These are phyloP conservation scores for Drosophila mimetica DNA, from an alignment of 2,888 invertebrate genomes.

Conservation along the genomic window DNA sequence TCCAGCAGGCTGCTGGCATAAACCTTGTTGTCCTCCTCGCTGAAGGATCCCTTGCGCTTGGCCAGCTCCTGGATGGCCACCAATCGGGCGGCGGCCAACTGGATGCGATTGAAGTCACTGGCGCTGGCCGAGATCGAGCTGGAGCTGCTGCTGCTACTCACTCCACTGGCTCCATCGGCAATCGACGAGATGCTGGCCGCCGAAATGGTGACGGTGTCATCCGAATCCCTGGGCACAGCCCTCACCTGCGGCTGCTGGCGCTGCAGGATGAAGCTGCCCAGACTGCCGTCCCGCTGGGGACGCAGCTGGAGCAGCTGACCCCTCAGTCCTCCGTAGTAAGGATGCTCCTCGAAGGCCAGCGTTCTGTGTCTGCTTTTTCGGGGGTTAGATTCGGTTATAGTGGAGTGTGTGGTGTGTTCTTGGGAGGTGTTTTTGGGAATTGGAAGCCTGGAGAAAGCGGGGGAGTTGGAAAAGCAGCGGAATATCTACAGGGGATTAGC, in stretches of 20 bases:
- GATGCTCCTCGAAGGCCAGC: conserved; percentile 78
- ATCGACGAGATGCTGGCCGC: conserved; percentile 77
- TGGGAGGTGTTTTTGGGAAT: conserved; percentile 15
- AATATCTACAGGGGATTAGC: conserved; percentile 37
- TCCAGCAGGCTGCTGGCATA: conserved; percentile 87
- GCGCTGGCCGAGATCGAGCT: conserved; percentile 56
- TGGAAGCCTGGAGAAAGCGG: conserved; percentile 46
- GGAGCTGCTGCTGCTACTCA: conserved; percentile 18
- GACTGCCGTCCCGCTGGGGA: conserved; percentile 58
- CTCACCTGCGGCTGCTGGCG: conserved; percentile 45
- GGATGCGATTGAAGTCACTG: conserved; percentile 86
- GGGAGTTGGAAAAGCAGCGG: conserved; percentile 10
- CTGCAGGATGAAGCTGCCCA: conserved; percentile 54
- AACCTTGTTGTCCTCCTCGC: conserved; percentile 85
- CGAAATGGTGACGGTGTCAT: conserved; percentile 85
- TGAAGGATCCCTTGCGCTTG: conserved; percentile 86
- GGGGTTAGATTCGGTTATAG: conserved; percentile 59
- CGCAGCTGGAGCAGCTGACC: conserved; percentile 87
- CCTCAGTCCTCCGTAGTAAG: conserved; percentile 90
- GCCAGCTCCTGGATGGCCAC: conserved; percentile 87
- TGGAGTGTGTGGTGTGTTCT: conserved; percentile 38
- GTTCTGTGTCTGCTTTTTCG: conserved; percentile 61
- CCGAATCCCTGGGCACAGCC: conserved; percentile 50
- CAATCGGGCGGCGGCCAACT: conserved; percentile 86
- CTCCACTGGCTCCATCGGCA: conserved; percentile 36